These are phyloP conservation scores for Ariopsis seemanni DNA, from an alignment of 2,113 vertebrate genomes.

Conservation along the genomic window DNA sequence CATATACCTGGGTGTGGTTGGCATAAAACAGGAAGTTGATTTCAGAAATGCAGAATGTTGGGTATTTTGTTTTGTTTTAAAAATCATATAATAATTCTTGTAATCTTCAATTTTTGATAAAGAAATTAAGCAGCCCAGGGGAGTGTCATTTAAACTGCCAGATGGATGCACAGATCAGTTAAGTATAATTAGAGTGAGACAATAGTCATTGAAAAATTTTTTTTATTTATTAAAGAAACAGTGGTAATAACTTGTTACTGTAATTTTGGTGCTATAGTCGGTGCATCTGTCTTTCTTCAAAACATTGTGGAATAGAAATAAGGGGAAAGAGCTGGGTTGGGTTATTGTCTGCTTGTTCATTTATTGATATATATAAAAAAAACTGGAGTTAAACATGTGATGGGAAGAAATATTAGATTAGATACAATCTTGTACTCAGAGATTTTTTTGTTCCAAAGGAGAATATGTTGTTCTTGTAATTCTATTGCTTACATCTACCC, in stretches of 20 bases:
- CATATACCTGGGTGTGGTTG: neutral
- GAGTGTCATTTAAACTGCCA: neutral
- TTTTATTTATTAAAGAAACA: neutral
- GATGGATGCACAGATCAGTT: neutral
- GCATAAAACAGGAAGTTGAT: neutral
- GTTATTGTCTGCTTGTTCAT: neutral
- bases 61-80: neutral
- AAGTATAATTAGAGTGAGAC: neutral
- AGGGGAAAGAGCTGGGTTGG: neutral
- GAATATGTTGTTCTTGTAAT: constrained; percentile 23
- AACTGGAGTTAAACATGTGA: neutral
- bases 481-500: constrained; percentile 43
- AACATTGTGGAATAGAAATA: neutral
- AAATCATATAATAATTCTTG: neutral
- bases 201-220: neutral
- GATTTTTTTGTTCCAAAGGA: neutral
- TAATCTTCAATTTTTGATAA: neutral
- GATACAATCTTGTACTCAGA: neutral
- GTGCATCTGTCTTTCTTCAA: neutral
- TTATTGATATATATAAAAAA: neutral
- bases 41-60: neutral
- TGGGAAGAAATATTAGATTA: neutral
- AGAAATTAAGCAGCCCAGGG: neutral
- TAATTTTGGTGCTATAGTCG: neutral
- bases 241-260: neutral